A percentile compares a stretch with the other conserved stretches of the same genome.
Conservation (phyloP, 2,888 invertebrate genomes). For the Hyles lineata region DNA sequence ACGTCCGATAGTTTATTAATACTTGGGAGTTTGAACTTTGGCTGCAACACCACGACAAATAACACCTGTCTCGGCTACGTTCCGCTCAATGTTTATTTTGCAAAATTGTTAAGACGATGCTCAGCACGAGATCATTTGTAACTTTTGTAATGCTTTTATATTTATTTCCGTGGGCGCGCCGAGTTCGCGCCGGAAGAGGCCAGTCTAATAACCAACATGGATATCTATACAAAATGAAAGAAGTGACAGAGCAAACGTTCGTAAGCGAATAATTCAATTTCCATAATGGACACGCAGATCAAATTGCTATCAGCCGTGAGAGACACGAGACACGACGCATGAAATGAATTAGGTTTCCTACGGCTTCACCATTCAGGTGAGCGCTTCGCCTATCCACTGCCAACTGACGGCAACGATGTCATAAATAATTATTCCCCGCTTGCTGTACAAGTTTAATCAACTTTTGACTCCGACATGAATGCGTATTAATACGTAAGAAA, state of each 20-base stretch:
- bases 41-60: constrained; percentile 63
- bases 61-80: constrained; percentile 55
- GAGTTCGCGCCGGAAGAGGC: neutral
- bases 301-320: constrained; percentile 68
- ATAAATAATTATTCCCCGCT: constrained; percentile 52
- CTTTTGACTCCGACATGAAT: constrained; percentile 33
- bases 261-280: constrained; percentile 64
- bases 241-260: constrained; percentile 25
- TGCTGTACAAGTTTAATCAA: constrained; percentile 34
- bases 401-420: constrained; percentile 46
- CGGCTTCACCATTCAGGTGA: constrained; percentile 58
- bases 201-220: constrained; percentile 32
- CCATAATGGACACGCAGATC: constrained; percentile 67
- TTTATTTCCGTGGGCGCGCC: constrained; percentile 20
- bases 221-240: constrained; percentile 30
- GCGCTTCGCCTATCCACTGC: constrained; percentile 47
- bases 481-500: constrained; percentile 39
- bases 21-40: constrained; percentile 64
- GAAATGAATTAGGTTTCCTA: constrained; percentile 68
- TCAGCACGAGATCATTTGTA: constrained; percentile 54
- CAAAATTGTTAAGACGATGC: constrained; percentile 56
- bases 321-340: constrained; percentile 65
- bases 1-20: constrained; percentile 61
- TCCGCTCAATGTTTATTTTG: constrained; percentile 56
- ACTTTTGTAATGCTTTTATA: constrained; percentile 36